Evolutionary conservation across 1,140 invertebrate genomes (phyloP).

Genomic region (Drosophila ficusphila): DNA sequence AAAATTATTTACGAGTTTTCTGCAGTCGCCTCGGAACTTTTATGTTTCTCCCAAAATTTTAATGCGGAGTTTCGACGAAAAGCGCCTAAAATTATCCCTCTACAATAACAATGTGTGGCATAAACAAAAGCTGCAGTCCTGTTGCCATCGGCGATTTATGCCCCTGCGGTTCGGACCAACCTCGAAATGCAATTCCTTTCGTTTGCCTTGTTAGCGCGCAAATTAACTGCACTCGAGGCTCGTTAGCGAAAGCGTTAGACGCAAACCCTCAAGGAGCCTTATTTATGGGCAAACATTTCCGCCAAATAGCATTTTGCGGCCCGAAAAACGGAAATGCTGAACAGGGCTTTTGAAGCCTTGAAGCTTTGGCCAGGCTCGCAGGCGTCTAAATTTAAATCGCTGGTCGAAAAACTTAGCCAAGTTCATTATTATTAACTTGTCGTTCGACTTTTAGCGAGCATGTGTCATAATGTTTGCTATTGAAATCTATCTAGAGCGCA

Average conservation of each 20-base stretch:
- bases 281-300: constrained; percentile 52
- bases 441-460: constrained; percentile 24
- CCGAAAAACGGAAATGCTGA: constrained; percentile 27
- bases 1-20: constrained; percentile 80
- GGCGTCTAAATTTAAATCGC: constrained; percentile 39
- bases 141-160: constrained; percentile 13
- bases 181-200: constrained; percentile 28
- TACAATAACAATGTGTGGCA: constrained; percentile 12
- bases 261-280: constrained; percentile 13
- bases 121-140: constrained; percentile 38
- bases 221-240: constrained; percentile 29
- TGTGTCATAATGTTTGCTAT: constrained; percentile 64
- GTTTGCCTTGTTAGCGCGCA: constrained; percentile 5
- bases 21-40: constrained; percentile 52
- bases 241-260: constrained; percentile 35
- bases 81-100: constrained; percentile 49
- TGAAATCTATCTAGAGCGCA: constrained; percentile 60
- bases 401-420: constrained; percentile 32
- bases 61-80: constrained; percentile 45
- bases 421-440: constrained; percentile 63
- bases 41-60: constrained; percentile 42
- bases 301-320: neutral
- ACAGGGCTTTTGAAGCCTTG: constrained; percentile 45
- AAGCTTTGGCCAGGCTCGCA: constrained; percentile 13
- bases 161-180: constrained; percentile 27